Evolutionary conservation across 1,140 invertebrate genomes (phyloP).

Genomic region (Fopius arisanus): DNA sequence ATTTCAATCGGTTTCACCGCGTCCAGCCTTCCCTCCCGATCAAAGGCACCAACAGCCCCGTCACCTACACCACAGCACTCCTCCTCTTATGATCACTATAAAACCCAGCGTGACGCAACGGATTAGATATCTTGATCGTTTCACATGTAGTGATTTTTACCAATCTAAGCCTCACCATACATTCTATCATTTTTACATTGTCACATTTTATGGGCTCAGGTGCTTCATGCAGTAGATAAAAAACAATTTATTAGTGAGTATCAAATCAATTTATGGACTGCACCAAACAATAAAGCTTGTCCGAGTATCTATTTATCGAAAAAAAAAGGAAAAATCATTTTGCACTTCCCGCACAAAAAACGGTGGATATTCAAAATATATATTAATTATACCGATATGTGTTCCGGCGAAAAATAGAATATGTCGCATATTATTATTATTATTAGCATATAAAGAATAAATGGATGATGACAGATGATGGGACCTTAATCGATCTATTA

Average conservation of each 20-base stretch:
- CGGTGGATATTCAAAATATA: too few species aligned
- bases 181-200: not conserved
- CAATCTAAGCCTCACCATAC: not conserved
- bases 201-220: not conserved
- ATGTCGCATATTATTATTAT: too few species aligned
- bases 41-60: not conserved
- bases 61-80: not conserved
- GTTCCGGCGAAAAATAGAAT: too few species aligned
- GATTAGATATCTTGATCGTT: slow-evolving; percentile 7
- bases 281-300: not conserved
- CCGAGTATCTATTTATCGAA: not conserved
- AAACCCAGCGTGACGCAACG: slow-evolving; percentile 5
- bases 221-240: not conserved
- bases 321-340: too few species aligned
- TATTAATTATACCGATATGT: too few species aligned
- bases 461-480: too few species aligned
- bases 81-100: slow-evolving; percentile 9
- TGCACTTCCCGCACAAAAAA: too few species aligned
- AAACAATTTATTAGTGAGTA: not conserved
- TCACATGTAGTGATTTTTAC: not conserved
- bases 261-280: not conserved
- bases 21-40: not conserved
- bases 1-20: slow-evolving; percentile 45
- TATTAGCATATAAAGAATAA: too few species aligned
- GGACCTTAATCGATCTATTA: too few species aligned